Base-by-base conservation (phyloP, 64 coral and sea anemone genomes). In the Montipora foliosa region DNA sequence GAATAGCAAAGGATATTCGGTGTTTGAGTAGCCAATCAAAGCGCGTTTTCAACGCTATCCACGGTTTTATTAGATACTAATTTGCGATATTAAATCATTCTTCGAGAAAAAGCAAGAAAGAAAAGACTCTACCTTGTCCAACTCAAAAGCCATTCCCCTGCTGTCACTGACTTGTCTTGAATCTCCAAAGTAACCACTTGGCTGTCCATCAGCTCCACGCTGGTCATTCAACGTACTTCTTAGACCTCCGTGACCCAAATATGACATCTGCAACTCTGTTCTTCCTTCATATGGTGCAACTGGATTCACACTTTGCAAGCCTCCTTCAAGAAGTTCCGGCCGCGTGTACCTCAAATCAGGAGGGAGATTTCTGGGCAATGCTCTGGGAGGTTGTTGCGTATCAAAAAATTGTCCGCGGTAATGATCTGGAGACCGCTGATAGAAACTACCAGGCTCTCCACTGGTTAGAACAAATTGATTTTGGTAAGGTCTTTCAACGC, bases 201-300 rank as follows among this genome's bases (percentile, higher is more conserved):
- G 44, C 45, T 44, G 47, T 71, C 64, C 45, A 70, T 50, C 82
- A 24, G 62, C 17, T 10, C 66, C 19, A 14, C 44, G 17, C 45
- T 86, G 66, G 1, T 71, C 82, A 86, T 64, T 55, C 5, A 19
- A 86, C 49, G 19, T 2, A 15, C 82, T 64, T 72, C 13, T 7
- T 1, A 67, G 60, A 14, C 15, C 8, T 69, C 81, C 62, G 0
- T n/a, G 37, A 1, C 37, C 61, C 6, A 49, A 6, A 19, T 69
- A 68, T n/a, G 44, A 49, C 17, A 62, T 86, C 44, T 86, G 82
- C 10, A 86, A 16, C 82, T 86, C 82, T 71, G 64, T 86, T 8
- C 82, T 86, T 44, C 64, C 45, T 71, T 86, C 82, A 72, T 86
- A 86, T 71, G 82, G 62, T 24, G 82, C 58, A 2, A 51, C 80